A percentile compares a stretch with the other conserved stretches of the same genome.
Conservation (phyloP, 2,113 vertebrate genomes). For the Amblyopsis rosae region DNA sequence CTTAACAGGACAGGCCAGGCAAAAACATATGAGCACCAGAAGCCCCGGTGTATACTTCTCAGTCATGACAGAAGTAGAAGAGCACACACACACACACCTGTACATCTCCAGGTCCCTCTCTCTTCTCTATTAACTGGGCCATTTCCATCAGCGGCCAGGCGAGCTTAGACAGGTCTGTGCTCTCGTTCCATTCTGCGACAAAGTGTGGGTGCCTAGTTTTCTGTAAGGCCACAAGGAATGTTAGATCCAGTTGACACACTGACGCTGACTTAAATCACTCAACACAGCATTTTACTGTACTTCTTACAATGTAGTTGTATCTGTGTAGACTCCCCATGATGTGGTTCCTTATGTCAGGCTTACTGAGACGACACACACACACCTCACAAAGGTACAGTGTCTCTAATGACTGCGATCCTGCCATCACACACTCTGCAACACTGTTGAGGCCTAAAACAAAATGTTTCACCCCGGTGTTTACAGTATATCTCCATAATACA, state of each 20-base stretch:
- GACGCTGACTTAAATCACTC: not conserved
- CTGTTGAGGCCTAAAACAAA: constrained; percentile 57
- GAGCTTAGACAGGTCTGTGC: constrained; percentile 52
- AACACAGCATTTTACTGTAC: not conserved
- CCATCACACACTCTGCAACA: constrained; percentile 64
- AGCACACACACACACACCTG: constrained; percentile 36
- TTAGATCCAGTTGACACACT: not conserved
- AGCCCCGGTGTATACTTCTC: not conserved
- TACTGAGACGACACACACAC: constrained; percentile 57
- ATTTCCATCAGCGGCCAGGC: constrained; percentile 71
- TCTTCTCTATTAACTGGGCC: constrained; percentile 56
- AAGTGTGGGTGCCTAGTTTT: constrained; percentile 54
- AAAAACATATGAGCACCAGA: constrained; percentile 8
- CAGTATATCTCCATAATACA: not conserved
- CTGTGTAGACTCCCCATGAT: constrained; percentile 71
- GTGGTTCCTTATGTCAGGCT: constrained; percentile 67
- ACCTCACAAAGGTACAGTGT: constrained; percentile 61
- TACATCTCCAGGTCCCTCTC: constrained; percentile 64
- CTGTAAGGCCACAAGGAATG: constrained; percentile 29
- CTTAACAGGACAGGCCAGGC: constrained; percentile 35
- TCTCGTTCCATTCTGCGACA: constrained; percentile 39
- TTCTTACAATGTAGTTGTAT: constrained; percentile 72
- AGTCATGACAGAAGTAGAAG: not conserved
- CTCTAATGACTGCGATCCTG: constrained; percentile 19
- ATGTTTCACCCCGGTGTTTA: not conserved